These are phyloP conservation scores for Cyprinella venusta DNA, from an alignment of 2,797 vertebrate species.

Conservation along the genomic window DNA sequence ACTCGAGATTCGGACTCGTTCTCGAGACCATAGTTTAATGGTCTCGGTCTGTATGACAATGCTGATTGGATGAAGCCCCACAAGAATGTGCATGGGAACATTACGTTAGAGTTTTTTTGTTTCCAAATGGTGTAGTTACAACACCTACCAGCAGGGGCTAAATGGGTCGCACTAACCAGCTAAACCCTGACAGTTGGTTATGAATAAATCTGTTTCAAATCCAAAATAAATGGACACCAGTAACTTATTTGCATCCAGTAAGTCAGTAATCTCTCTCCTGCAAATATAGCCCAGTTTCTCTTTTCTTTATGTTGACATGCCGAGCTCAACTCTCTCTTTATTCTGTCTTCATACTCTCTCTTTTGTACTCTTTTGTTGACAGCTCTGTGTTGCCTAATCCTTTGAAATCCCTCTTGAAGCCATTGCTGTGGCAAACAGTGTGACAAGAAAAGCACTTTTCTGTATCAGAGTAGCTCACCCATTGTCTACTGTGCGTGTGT, in stretches of 20 bases:
- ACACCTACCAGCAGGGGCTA: neutral
- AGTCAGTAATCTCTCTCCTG: constrained; percentile 39
- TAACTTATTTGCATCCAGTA: constrained; percentile 32
- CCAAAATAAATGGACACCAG: constrained; percentile 23
- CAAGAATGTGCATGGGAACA: neutral
- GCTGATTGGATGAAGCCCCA: neutral
- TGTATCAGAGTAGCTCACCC: constrained; percentile 39
- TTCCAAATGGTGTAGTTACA: neutral
- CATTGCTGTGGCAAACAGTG: constrained; percentile 55
- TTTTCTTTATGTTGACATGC: constrained; percentile 41
- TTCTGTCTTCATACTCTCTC: constrained; percentile 42
- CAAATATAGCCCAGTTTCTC: constrained; percentile 43
- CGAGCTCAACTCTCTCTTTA: constrained; percentile 46
- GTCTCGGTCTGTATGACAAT: too few species aligned
- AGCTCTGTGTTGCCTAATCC: constrained; percentile 63
- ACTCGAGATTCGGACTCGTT: too few species aligned
- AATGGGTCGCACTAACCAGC: constrained; percentile 1
- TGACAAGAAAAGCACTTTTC: constrained; percentile 51
- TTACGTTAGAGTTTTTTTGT: too few species aligned
- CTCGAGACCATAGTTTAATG: too few species aligned
- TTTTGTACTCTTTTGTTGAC: constrained; percentile 52
- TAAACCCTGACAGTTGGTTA: constrained; percentile 5
- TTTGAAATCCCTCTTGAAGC: constrained; percentile 53
- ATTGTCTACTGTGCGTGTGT: constrained; percentile 23
- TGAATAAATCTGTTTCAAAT: constrained; percentile 18